phyloP scores from a whole-genome alignment of 1,140 invertebrate species.

The Neelides sp. region DNA sequence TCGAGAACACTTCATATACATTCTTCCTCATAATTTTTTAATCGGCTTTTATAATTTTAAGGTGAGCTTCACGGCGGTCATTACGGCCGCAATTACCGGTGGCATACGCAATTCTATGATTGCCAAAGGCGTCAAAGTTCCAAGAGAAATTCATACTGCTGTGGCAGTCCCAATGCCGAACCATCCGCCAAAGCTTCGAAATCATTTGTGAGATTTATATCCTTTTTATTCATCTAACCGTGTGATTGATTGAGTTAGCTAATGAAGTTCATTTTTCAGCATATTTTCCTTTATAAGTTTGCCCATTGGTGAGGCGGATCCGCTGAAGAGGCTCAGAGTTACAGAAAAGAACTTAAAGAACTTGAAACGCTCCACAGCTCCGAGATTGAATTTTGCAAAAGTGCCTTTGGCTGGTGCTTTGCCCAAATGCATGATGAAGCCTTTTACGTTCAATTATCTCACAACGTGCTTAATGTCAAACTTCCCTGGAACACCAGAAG shows the following conservation, averaged over 20 bases:
- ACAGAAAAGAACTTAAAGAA: constrained; percentile 2
- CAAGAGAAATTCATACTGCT: constrained; percentile 12
- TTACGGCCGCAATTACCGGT: constrained; percentile 15
- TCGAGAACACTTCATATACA: too few relatives aligned
- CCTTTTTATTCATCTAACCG: neutral
- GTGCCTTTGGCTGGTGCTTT: constrained; percentile 11
- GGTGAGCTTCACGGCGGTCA: constrained; percentile 19
- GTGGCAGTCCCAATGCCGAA: constrained; percentile 25
- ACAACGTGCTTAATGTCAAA: constrained; percentile 14
- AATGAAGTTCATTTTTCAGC: too few relatives aligned
- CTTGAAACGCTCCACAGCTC: constrained; percentile 11
- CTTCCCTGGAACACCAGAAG: constrained; percentile 14
- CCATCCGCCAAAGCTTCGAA: constrained; percentile 25
- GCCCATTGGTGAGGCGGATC: constrained; percentile 2
- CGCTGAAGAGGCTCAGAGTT: constrained; percentile 7
- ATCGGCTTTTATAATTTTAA: too few relatives aligned
- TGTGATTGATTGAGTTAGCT: too few relatives aligned
- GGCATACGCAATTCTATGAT: constrained; percentile 18
- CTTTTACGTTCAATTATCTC: neutral
- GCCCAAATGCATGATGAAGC: constrained; percentile 4
- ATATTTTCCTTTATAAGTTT: neutral
- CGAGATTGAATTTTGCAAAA: constrained; percentile 3
- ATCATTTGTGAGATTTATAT: constrained; percentile 21
- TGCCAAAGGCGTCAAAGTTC: constrained; percentile 13
- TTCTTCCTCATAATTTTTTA: too few relatives aligned